Evolutionary conservation across 2,797 vertebrate species (phyloP), one percentile per base, ranked within the genome.

Genomic region (Mus minutoides): DNA sequence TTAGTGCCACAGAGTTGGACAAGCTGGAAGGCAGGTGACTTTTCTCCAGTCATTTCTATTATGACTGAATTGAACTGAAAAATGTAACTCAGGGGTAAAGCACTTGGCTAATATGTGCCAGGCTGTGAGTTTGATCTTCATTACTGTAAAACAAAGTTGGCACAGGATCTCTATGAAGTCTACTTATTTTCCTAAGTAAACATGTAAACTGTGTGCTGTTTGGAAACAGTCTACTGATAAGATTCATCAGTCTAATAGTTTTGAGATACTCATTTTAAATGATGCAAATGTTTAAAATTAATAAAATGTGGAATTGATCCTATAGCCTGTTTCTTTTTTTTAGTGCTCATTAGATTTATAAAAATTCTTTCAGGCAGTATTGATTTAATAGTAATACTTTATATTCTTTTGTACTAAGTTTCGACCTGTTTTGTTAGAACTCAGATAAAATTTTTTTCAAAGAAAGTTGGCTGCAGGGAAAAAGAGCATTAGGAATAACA

Each of bases 381-480:
- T n/a, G 16, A 69, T 88, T 96, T 46, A 64, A 64, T 95, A 94
- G 64, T 62, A 90, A 22, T 58, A 31, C 40, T 96, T 24, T 14
- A 11, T 95, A 26, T 92, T 95, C 96, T 92, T 54, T 83, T 91
- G 31, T 54, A 56, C 60, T 79, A 84, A 60, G 3, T 19, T 93
- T 95, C 90, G 71, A 71, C 49, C 17, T 78, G 37, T 40, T 82
- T 86, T 94, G 82, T 58, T 46, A 67, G 46, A 94, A 11, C 24
- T 93, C 89, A 85, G 56, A 54, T 76, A 19, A 88, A 71, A 94
- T 85, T 90, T n/a, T 92, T 64, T 94, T 64, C 40, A 96, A 83
- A 94, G 67, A 22, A 69, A 64, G 11, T 2, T 86, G 58, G 21
- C 37, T 94, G 12, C 26, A n/a, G 54, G 94, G 58, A 87, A 79